Percentiles rank a stretch among this genome's conserved stretches.
Evolutionary conservation across 2,113 vertebrate species (phyloP).

Genomic region (Ploceus nigricollis): DNA sequence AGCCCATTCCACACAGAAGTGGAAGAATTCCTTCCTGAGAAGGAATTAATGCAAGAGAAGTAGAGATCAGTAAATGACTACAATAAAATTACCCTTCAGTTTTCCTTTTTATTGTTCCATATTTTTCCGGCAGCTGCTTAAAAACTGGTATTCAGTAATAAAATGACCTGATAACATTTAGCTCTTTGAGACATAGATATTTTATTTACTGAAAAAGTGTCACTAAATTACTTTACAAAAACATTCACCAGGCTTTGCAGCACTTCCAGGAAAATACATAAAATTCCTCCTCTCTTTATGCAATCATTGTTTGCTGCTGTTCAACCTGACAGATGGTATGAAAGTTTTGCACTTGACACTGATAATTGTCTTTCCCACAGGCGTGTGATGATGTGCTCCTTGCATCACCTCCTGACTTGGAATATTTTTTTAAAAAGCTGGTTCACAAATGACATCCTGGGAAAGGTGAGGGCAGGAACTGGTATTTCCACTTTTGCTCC

Average conservation of each 20-base stretch:
- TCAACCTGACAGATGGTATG: not conserved
- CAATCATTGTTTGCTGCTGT: not conserved
- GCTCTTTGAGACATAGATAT: not conserved
- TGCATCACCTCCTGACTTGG: not conserved
- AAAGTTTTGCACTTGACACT: not conserved
- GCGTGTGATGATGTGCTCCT: not conserved
- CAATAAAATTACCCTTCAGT: not conserved
- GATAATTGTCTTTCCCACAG: not conserved
- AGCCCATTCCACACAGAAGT: not conserved
- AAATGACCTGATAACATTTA: not conserved
- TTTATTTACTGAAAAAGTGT: not conserved
- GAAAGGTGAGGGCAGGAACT: conserved; percentile 14
- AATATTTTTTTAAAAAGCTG: not conserved
- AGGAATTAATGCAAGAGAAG: not conserved
- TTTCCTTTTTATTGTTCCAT: not conserved
- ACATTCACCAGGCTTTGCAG: not conserved
- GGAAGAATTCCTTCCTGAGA: not conserved
- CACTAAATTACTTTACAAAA: not conserved
- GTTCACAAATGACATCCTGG: not conserved
- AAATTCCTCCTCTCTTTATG: not conserved
- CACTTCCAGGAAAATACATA: not conserved
- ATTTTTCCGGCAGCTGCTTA: not conserved
- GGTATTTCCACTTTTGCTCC: not conserved
- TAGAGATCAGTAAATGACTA: not conserved
- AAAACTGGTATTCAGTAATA: not conserved